Evolutionary conservation across 2,797 vertebrate species (phyloP).

Genomic region (Enteromius radiatus): DNA sequence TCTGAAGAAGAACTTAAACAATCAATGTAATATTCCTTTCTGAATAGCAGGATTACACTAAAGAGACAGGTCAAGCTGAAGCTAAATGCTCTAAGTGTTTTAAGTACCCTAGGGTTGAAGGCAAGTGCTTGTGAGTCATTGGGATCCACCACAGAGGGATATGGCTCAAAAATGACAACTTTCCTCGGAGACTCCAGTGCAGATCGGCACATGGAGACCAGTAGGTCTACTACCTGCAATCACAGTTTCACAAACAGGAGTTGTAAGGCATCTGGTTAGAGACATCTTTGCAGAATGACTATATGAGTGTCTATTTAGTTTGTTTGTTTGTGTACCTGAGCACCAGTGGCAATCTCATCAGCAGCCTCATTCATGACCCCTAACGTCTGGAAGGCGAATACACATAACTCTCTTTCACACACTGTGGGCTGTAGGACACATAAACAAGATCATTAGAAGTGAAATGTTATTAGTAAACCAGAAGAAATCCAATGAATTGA

Average conservation of each 20-base stretch:
- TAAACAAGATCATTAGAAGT: conserved; percentile 10
- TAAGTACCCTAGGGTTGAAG: conserved; percentile 85
- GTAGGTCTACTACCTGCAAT: conserved; percentile 84
- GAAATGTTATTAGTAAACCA: not conserved
- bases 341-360: conserved; percentile 90
- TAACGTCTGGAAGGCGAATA: conserved; percentile 91
- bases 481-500: not conserved
- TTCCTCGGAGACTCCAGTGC: conserved; percentile 87
- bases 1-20: conserved; percentile 71
- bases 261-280: not conserved
- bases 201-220: conserved; percentile 89
- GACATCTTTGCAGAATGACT: not conserved
- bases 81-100: not conserved
- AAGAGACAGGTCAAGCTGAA: not conserved
- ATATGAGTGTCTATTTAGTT: not conserved
- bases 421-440: conserved; percentile 82
- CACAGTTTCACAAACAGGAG: not conserved
- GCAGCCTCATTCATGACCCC: conserved; percentile 93
- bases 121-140: conserved; percentile 86
- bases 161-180: conserved; percentile 90
- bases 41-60: not conserved
- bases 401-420: conserved; percentile 89
- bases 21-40: not conserved
- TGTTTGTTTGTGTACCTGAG: conserved; percentile 79
- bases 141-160: conserved; percentile 89